These are phyloP conservation scores for Nesogale talazaci DNA, from an alignment of 2,113 vertebrate genomes.

Conservation along the genomic window DNA sequence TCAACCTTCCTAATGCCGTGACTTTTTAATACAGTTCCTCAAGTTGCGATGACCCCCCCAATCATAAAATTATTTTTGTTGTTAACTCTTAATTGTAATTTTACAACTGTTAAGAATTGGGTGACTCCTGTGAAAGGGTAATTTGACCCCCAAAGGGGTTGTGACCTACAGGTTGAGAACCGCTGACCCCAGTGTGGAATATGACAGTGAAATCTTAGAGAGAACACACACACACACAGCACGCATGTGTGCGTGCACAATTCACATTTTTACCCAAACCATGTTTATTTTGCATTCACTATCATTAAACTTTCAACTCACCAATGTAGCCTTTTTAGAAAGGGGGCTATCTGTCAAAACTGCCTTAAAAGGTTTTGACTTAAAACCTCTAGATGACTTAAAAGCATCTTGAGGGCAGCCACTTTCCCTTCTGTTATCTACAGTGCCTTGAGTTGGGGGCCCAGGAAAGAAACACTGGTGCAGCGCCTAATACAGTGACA, in stretches of 20 bases:
- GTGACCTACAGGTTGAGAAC: too few species aligned
- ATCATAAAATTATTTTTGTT: too few species aligned
- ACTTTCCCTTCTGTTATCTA: neutral
- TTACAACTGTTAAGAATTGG: too few species aligned
- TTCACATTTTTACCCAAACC: neutral
- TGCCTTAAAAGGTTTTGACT: neutral
- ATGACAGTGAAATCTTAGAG: neutral
- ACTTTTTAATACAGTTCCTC: too few species aligned
- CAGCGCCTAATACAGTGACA: neutral
- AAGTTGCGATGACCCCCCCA: too few species aligned
- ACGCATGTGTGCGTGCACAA: too few species aligned
- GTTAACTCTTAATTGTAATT: too few species aligned
- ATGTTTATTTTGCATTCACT: neutral
- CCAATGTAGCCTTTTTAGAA: neutral
- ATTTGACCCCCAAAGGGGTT: too few species aligned
- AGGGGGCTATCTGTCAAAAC: neutral
- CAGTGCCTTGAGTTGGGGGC: neutral
- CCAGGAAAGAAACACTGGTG: neutral
- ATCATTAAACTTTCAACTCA: neutral
- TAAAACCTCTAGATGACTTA: too few species aligned
- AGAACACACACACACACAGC: too few species aligned
- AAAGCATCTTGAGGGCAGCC: neutral
- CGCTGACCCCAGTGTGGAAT: neutral
- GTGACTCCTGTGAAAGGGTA: too few species aligned
- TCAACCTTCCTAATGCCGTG: too few species aligned